Base-by-base conservation (phyloP, 2,113 vertebrate species). In the Alosa alosa region DNA sequence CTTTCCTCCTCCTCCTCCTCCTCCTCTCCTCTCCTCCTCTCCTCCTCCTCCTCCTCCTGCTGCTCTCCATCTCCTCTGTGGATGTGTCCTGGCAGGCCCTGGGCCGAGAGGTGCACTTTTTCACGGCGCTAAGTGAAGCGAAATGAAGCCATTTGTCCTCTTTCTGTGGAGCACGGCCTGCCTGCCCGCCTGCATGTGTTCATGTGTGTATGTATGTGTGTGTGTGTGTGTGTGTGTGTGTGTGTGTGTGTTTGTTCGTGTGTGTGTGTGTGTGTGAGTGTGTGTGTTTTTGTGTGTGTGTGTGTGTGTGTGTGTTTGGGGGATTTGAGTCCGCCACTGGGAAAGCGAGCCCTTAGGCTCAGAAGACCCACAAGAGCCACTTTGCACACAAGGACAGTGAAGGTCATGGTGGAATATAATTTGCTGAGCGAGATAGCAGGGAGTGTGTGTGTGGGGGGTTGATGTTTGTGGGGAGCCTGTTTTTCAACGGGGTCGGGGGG, bases 141-240 rank as follows among this genome's bases (percentile, higher is more conserved):
- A 72, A 72, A 72, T 72, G 64, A 72, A 72, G 64, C 64, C 64
- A 36, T 72, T 72, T 72, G 31, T 72, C 31, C n/a, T 72, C 11
- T 36, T 72, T 72, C 64, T 72, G 64, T 72, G 64, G 64, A 36
- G n/a, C 64, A 10, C 31, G 64, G 64, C 64, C 64, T 72, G 8
- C 64, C n/a, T 72, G n/a, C 60, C 22, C n/a, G 60, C 25, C 6
- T 25, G 60, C 11, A 13, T 68, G 60, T 68, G 60, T 68, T 6
- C 6, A 10, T 25, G 6, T 68, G 60, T 68, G n/a, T 36, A 25
- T 72, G n/a, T 36, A n/a, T 68, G 64, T 68, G 64, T 68, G 64
- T 68, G 64, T 68, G 64, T 68, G 64, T 68, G 64, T 68, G 22
- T n/a, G 22, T 68, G n/a, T 31, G 22, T 25, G 64, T 25, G n/a